These are phyloP conservation scores for Drosophila flavopinicola DNA, from an alignment of 2,888 invertebrate genomes.

Conservation along the genomic window DNA sequence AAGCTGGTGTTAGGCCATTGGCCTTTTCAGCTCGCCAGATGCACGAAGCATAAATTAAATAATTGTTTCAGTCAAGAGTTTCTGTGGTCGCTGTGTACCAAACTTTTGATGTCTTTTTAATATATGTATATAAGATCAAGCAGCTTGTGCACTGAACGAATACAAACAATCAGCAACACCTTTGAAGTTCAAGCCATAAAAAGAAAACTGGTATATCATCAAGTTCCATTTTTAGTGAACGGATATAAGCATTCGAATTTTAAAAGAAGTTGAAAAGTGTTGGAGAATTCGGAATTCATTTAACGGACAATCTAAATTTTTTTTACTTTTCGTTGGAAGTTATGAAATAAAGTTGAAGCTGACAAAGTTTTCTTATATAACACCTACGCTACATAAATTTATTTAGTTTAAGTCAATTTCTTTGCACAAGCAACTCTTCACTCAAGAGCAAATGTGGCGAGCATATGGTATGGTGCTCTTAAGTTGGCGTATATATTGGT, in stretches of 20 bases:
- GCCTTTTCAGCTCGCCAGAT: too few relatives aligned
- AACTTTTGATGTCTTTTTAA: too few relatives aligned
- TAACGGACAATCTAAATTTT: too few relatives aligned
- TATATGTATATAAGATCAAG: too few relatives aligned
- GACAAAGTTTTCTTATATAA: not conserved
- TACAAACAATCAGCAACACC: too few relatives aligned
- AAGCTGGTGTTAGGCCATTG: too few relatives aligned
- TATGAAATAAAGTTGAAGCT: slow-evolving; percentile 2
- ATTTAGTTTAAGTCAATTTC: slow-evolving; percentile 10
- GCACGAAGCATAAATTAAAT: too few relatives aligned
- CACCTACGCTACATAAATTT: slow-evolving; percentile 17
- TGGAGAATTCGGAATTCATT: too few relatives aligned
- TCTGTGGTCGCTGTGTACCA: too few relatives aligned
- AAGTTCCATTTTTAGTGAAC: slow-evolving; percentile 23
- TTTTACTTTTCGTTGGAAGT: not conserved
- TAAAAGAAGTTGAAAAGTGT: not conserved
- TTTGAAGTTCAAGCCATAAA: not conserved
- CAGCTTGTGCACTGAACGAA: too few relatives aligned
- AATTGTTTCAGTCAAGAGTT: too few relatives aligned
- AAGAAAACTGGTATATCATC: slow-evolving; percentile 1
- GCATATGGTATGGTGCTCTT: slow-evolving; percentile 17
- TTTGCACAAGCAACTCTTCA: slow-evolving; percentile 8
- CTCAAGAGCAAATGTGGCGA: slow-evolving; percentile 6
- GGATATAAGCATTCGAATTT: slow-evolving; percentile 21
- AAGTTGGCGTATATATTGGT: slow-evolving; percentile 29